phyloP scores from a whole-genome alignment of 2,888 invertebrate genomes.

The Athrips mouffetella region DNA sequence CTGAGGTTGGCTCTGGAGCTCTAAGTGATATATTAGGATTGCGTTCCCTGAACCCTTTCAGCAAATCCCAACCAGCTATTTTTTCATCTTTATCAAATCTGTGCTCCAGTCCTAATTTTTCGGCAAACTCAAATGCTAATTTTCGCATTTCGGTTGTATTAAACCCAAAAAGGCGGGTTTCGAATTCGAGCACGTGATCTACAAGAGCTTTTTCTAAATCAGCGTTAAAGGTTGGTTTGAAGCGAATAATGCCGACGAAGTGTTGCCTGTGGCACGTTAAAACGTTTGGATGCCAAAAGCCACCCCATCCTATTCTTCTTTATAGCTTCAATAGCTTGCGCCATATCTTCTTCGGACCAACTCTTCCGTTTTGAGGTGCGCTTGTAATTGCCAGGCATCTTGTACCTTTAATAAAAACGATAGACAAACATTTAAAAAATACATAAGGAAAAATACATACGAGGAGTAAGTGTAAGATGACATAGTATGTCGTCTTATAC shows the following conservation, averaged over 20 bases:
- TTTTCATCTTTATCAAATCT: constrained; percentile 16
- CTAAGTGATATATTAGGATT: constrained; percentile 18
- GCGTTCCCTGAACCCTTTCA: constrained; percentile 17
- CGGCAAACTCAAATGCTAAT: constrained; percentile 18
- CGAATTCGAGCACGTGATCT: constrained; percentile 16
- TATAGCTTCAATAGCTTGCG: constrained; percentile 20
- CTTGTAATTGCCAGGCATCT: neutral
- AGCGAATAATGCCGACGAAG: constrained; percentile 20
- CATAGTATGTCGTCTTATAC: constrained; percentile 20
- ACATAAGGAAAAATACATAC: neutral
- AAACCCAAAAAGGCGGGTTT: constrained; percentile 16
- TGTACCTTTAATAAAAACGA: too few species aligned
- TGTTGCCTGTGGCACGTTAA: constrained; percentile 15
- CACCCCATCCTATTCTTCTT: constrained; percentile 21
- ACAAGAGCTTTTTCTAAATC: constrained; percentile 17
- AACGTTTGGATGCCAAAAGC: constrained; percentile 22
- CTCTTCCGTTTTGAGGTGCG: neutral
- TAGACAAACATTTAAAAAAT: neutral
- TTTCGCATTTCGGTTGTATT: constrained; percentile 16
- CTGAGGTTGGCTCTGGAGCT: constrained; percentile 20
- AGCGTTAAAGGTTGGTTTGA: constrained; percentile 11
- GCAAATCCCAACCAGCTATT: constrained; percentile 21
- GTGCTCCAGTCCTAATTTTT: constrained; percentile 15
- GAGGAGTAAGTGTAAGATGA: constrained; percentile 17
- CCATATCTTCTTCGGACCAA: constrained; percentile 19